Conservation (phyloP, 2,113 vertebrate genomes). For the Lasiurus cinereus region DNA sequence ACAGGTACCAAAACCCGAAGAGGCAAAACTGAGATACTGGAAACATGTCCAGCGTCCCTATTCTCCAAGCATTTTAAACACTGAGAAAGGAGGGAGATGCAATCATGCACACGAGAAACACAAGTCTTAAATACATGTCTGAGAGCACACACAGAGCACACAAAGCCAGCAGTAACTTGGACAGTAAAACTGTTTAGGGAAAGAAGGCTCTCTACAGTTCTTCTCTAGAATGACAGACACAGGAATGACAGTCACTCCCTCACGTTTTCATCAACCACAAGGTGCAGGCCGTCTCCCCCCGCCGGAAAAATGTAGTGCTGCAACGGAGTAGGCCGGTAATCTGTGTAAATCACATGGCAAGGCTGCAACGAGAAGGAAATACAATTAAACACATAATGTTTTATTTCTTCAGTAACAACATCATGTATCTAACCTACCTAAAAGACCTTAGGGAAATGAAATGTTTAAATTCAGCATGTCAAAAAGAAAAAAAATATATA, state of each 20-base stretch:
- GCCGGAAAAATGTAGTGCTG: slow-evolving; percentile 99
- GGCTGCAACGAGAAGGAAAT: slow-evolving; percentile 87
- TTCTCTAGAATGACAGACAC: neutral
- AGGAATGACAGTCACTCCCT: slow-evolving; percentile 77
- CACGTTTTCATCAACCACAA: slow-evolving; percentile 99
- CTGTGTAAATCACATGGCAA: slow-evolving; percentile 98
- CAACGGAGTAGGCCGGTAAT: slow-evolving; percentile 97
- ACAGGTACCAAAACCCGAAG: neutral
- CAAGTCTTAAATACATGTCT: neutral
- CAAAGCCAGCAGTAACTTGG: neutral
- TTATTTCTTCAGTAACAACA: slow-evolving; percentile 32
- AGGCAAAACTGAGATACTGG: neutral
- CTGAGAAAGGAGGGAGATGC: neutral
- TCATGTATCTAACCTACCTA: neutral
- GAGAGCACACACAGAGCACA: neutral
- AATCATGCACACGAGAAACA: neutral
- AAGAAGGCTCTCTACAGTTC: neutral
- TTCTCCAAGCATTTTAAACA: neutral
- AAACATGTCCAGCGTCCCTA: neutral
- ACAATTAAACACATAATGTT: neutral
- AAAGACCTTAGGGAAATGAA: neutral
- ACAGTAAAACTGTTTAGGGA: neutral
- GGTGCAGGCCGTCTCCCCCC: slow-evolving; percentile 97
- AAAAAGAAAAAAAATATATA: neutral
- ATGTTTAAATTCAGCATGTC: neutral